phyloP scores from a whole-genome alignment of 2,888 invertebrate species.

The Ganaspis brasiliensis region DNA sequence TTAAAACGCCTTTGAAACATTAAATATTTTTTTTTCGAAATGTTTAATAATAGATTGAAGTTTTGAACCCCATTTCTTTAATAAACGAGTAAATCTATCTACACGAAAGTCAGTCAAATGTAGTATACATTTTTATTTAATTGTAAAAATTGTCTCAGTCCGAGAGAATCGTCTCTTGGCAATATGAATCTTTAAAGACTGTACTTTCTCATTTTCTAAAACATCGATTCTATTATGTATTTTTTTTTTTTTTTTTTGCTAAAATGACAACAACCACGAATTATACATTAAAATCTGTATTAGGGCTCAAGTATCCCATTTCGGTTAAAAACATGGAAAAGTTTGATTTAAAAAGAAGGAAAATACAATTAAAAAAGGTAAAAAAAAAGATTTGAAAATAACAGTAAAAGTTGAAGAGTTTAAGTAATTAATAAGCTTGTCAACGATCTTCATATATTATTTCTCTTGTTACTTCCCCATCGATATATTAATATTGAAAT shows the following conservation, averaged over 20 bases:
- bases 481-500: conserved; percentile 70
- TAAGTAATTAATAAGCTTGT: conserved; percentile 1
- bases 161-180: neutral
- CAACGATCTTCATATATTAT: conserved; percentile 63
- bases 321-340: neutral
- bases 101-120: conserved; percentile 24
- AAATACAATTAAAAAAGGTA: neutral
- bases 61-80: conserved; percentile 5
- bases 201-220: conserved; percentile 25
- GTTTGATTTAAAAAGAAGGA: neutral
- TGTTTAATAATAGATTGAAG: neutral
- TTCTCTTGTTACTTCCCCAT: conserved; percentile 56
- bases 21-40: conserved; percentile 19
- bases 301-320: conserved; percentile 37
- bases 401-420: no score
- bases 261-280: conserved; percentile 13
- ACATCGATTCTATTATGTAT: neutral
- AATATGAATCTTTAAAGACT: neutral
- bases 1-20: conserved; percentile 4
- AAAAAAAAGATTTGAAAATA: no score
- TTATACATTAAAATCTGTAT: conserved; percentile 4
- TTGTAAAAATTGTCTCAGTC: neutral
- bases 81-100: neutral
- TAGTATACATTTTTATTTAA: conserved; percentile 15
- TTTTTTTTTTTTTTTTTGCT: neutral